These are phyloP conservation scores for Diarsia mendica DNA, from an alignment of 2,888 invertebrate genomes.

Conservation along the genomic window DNA sequence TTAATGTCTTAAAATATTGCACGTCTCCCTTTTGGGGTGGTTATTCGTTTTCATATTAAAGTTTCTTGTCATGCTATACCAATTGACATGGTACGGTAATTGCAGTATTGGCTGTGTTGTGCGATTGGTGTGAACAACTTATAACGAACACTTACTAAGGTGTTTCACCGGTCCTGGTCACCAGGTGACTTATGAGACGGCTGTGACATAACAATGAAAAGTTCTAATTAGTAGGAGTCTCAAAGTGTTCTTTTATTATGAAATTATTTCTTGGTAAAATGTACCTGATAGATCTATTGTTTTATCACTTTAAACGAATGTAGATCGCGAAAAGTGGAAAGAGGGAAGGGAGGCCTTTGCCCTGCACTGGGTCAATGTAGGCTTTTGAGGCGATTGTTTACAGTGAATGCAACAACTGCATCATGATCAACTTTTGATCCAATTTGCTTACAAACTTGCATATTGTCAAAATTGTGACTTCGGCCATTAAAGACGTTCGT, in stretches of 20 bases:
- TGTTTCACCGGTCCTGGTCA: background rate
- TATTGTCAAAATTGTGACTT: constrained; percentile 30
- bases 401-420: background rate
- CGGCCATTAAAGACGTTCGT: constrained; percentile 14
- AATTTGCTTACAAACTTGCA: constrained; percentile 8
- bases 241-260: background rate
- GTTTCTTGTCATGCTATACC: background rate
- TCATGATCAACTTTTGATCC: background rate
- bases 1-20: constrained; percentile 43
- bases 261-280: too few species aligned
- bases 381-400: too few species aligned
- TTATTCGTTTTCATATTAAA: constrained; percentile 5
- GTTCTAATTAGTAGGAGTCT: background rate
- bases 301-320: too few species aligned
- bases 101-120: background rate
- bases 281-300: too few species aligned
- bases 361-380: too few species aligned
- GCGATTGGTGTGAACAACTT: background rate
- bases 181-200: too few species aligned
- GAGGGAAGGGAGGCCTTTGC: too few species aligned
- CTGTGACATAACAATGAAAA: background rate
- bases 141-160: background rate
- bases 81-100: background rate
- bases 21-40: constrained; percentile 37
- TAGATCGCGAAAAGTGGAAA: too few species aligned